A percentile compares a stretch with the other conserved stretches of the same genome.
These are phyloP conservation scores for Taenaris catops DNA, from an alignment of 2,888 invertebrate species.

Conservation along the genomic window DNA sequence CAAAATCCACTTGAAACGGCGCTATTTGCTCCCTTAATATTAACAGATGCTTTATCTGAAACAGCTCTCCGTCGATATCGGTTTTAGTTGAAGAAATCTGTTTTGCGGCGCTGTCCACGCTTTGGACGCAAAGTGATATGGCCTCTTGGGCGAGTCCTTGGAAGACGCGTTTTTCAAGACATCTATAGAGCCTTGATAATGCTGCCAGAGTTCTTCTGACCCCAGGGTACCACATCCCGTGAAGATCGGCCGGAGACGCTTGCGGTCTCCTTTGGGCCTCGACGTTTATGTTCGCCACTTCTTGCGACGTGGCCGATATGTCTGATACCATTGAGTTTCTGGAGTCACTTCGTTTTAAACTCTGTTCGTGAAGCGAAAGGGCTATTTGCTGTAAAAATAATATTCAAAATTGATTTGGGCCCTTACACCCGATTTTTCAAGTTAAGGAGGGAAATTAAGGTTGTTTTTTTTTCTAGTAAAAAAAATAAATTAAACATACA, in stretches of 20 bases:
- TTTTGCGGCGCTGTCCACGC: conserved; percentile 89
- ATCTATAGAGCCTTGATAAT: conserved; percentile 90
- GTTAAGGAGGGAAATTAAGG: too few species aligned
- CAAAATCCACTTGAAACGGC: conserved; percentile 97
- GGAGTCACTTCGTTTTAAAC: conserved; percentile 82
- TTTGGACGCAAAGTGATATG: conserved; percentile 93
- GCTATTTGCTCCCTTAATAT: conserved; percentile 98
- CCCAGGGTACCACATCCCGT: conserved; percentile 99
- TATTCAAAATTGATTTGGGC: too few species aligned
- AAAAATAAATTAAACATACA: too few species aligned
- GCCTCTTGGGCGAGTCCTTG: conserved; percentile 98
- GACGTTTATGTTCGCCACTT: conserved; percentile 83
- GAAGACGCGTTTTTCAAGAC: conserved; percentile 96
- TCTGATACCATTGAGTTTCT: conserved; percentile 84
- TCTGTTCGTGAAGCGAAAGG: conserved; percentile 80
- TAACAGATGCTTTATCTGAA: conserved; percentile 97
- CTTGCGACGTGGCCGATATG: conserved; percentile 84
- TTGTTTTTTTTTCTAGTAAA: too few species aligned
- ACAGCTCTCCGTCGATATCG: conserved; percentile 95
- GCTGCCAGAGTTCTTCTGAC: conserved; percentile 97
- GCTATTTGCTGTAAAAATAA: conserved; percentile 79
- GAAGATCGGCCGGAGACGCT: conserved; percentile 95
- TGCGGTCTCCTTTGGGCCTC: conserved; percentile 53
- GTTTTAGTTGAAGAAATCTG: conserved; percentile 89
- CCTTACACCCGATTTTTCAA: too few species aligned